Conservation (phyloP, 2,888 invertebrate species). For the Eudemis profundana region DNA sequence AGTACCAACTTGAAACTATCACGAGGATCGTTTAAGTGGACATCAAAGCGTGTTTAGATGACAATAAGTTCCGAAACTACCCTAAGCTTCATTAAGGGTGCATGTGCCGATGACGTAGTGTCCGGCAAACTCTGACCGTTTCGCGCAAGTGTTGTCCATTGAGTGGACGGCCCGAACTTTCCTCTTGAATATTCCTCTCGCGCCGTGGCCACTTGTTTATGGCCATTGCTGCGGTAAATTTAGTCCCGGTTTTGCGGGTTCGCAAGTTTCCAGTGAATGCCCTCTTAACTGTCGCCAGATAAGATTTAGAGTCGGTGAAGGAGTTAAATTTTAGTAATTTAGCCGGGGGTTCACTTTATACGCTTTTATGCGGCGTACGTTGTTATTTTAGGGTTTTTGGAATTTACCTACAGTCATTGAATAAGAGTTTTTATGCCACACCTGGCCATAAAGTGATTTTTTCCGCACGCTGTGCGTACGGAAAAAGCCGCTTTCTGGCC, state of each 20-base stretch:
- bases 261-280: conserved; percentile 71
- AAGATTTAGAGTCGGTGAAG: conserved; percentile 66
- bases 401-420: too few species aligned
- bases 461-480: too few species aligned
- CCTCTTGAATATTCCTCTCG: conserved; percentile 80
- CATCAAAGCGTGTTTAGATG: conserved; percentile 79
- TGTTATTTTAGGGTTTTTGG: background rate
- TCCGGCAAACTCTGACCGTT: conserved; percentile 73
- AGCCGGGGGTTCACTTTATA: conserved; percentile 31
- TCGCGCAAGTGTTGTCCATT: conserved; percentile 76
- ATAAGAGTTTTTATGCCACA: too few species aligned
- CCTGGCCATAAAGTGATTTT: too few species aligned
- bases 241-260: conserved; percentile 71
- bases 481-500: too few species aligned
- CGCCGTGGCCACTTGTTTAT: conserved; percentile 74
- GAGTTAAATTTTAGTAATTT: conserved; percentile 51
- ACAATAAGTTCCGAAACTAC: conserved; percentile 68
- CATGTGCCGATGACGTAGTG: conserved; percentile 72
- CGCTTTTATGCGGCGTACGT: conserved; percentile 1
- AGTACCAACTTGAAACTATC: conserved; percentile 72
- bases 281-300: conserved; percentile 66
- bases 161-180: conserved; percentile 74
- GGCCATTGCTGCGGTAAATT: conserved; percentile 64
- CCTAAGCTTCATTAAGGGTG: conserved; percentile 80
- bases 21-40: conserved; percentile 74